Percentiles rank a stretch among this genome's conserved stretches.
These are phyloP conservation scores for Baryphthengus martii DNA, from an alignment of 2,113 vertebrate genomes.

Conservation along the genomic window DNA sequence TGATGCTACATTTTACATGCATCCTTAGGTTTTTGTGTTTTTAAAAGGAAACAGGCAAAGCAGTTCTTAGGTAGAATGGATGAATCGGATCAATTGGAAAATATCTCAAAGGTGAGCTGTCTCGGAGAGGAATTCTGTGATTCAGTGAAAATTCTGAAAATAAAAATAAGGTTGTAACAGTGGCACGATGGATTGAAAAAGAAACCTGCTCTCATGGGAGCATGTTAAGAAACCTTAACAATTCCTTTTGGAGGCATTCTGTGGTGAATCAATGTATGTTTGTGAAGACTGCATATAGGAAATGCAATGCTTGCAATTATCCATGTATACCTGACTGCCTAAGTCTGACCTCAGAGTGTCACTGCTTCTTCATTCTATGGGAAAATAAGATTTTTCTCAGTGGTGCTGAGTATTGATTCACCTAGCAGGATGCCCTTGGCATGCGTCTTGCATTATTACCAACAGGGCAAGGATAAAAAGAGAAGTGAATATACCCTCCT, in stretches of 20 bases:
- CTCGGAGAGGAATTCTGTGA: conserved; percentile 11
- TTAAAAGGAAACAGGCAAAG: neutral
- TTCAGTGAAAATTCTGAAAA: conserved; percentile 41
- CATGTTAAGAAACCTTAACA: conserved; percentile 28
- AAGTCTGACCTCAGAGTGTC: neutral
- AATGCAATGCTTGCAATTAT: conserved; percentile 29
- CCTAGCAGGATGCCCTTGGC: neutral
- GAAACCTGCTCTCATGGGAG: neutral
- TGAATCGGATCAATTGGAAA: conserved; percentile 36
- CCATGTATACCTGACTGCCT: neutral
- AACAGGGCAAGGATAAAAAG: neutral
- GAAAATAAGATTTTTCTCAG: neutral
- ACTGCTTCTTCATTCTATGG: neutral
- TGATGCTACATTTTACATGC: conserved; percentile 26
- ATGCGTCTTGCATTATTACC: neutral
- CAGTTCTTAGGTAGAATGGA: neutral
- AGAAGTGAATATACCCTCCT: neutral
- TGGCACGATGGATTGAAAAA: neutral
- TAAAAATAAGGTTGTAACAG: neutral
- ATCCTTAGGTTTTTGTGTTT: neutral
- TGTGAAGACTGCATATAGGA: neutral
- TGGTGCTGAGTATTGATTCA: neutral
- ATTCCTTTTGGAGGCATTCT: conserved; percentile 9
- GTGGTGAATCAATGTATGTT: conserved; percentile 17
- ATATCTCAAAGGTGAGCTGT: conserved; percentile 34